Conservation (phyloP, 64 coral and sea anemone species). For the Trachythela sp. region DNA sequence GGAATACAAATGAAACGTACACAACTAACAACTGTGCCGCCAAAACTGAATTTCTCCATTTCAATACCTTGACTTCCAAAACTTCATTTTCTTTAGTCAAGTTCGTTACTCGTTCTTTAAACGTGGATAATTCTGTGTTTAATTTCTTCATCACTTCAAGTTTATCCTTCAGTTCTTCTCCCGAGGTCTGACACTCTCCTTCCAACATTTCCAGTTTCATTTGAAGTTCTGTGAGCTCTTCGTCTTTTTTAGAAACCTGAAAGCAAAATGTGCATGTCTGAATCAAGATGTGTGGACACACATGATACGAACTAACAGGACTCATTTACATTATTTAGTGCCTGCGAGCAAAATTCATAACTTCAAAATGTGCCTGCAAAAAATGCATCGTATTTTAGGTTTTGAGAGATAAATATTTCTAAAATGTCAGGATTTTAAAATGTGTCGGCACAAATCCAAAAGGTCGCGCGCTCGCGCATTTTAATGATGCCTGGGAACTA, state of each 20-base stretch:
- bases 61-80: neutral
- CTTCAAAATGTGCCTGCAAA: too few species aligned
- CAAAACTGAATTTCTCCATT: neutral
- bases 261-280: neutral
- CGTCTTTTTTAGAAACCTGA: constrained; percentile 60
- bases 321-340: too few species aligned
- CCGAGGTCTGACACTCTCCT: neutral
- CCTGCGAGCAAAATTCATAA: too few species aligned
- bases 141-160: neutral
- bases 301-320: too few species aligned
- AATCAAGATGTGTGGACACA: neutral
- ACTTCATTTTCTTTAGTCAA: neutral
- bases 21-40: neutral
- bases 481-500: too few species aligned
- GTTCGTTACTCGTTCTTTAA: neutral
- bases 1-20: neutral
- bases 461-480: too few species aligned
- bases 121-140: neutral
- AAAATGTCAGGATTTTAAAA: too few species aligned
- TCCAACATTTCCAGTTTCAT: constrained; percentile 53
- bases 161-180: neutral
- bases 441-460: too few species aligned
- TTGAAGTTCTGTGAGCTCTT: constrained; percentile 56
- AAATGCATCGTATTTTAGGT: too few species aligned
- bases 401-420: too few species aligned